phyloP scores from a whole-genome alignment of 2,888 invertebrate species.

The Hybos culiciformis region DNA sequence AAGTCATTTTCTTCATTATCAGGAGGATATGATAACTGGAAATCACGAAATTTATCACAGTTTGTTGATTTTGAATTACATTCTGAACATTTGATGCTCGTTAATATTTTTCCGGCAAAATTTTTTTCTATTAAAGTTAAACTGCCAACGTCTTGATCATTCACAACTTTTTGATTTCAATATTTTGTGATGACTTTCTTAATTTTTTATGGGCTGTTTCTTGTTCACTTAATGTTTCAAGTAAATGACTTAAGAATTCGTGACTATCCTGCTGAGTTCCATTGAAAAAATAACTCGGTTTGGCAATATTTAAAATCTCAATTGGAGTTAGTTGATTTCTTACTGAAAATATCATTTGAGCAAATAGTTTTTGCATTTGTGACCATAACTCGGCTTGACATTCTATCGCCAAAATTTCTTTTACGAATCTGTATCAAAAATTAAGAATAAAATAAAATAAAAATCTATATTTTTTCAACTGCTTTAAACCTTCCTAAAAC shows the following conservation, averaged over 20 bases:
- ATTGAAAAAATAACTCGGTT: slow-evolving; percentile 57
- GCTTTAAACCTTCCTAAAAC: no score
- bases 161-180: no score
- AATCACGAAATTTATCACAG: slow-evolving; percentile 65
- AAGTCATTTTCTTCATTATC: slow-evolving; percentile 18
- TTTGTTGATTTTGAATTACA: slow-evolving; percentile 60
- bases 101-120: slow-evolving; percentile 63
- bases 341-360: slow-evolving; percentile 48
- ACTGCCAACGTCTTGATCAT: no score
- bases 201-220: no score
- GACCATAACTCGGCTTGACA: no score
- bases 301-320: slow-evolving; percentile 48
- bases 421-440: no score
- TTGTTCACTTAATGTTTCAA: slow-evolving; percentile 46
- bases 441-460: no score
- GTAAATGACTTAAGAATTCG: slow-evolving; percentile 53
- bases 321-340: slow-evolving; percentile 49
- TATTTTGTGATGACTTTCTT: not conserved
- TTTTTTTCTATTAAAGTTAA: slow-evolving; percentile 44
- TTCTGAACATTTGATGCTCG: slow-evolving; percentile 58
- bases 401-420: no score
- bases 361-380: slow-evolving; percentile 54
- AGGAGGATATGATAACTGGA: slow-evolving; percentile 63
- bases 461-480: no score
- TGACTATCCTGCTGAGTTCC: slow-evolving; percentile 72